Percentiles rank a stretch among this genome's conserved stretches.
Evolutionary conservation across 2,888 invertebrate species (phyloP).

Genomic region (Clusia tigrina): DNA sequence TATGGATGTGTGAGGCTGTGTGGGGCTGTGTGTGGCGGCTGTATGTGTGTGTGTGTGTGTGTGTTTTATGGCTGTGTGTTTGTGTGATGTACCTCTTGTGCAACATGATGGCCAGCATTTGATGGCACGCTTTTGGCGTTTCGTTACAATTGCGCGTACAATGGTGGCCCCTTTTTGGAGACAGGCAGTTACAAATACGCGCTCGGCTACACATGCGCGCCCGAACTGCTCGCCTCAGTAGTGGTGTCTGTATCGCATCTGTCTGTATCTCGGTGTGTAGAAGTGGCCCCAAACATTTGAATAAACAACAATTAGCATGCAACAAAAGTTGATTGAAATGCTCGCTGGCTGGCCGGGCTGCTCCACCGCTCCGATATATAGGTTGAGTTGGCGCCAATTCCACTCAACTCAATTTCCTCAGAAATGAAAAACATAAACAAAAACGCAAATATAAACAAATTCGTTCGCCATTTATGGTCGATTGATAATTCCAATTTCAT

Average conservation of each 20-base stretch:
- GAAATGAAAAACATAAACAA: too few species aligned
- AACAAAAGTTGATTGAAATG: conserved; percentile 42
- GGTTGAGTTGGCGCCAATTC: conserved; percentile 43
- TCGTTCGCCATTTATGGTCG: too few species aligned
- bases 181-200: neutral
- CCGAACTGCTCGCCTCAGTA: too few species aligned
- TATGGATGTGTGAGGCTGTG: too few species aligned
- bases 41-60: conserved; percentile 24
- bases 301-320: conserved; percentile 6
- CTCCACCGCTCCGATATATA: conserved; percentile 42
- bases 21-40: too few species aligned
- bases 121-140: conserved; percentile 32
- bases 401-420: conserved; percentile 27
- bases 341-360: too few species aligned
- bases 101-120: conserved; percentile 21
- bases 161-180: neutral
- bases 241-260: too few species aligned
- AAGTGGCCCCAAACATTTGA: neutral
- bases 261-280: conserved; percentile 5
- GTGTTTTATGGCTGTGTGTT: too few species aligned
- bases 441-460: neutral
- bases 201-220: neutral
- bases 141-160: neutral
- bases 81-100: too few species aligned
- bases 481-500: too few species aligned